Evolutionary conservation across 2,113 vertebrate species (phyloP).

Genomic region (Chlamydotis undulata): DNA sequence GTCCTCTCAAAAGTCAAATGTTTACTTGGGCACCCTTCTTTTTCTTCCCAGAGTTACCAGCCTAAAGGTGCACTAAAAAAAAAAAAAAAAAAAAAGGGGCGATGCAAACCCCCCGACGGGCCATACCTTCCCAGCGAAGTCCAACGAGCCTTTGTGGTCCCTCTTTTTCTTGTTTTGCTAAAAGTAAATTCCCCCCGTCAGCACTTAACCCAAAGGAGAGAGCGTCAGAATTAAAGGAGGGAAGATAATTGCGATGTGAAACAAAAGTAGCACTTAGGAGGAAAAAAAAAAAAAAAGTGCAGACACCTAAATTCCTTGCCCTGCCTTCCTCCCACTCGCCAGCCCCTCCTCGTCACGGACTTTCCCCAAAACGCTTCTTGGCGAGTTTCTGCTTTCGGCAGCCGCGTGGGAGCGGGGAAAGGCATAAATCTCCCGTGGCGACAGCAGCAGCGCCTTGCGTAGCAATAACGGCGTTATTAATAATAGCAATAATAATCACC

Average conservation of each 20-base stretch:
- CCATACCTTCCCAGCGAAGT: not conserved
- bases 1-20: not conserved
- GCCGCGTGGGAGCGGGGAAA: constrained; percentile 66
- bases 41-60: not conserved
- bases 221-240: not conserved
- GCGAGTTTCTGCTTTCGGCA: constrained; percentile 79
- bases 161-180: too few species aligned
- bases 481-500: constrained; percentile 36
- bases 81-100: too few species aligned
- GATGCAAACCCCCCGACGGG: not conserved
- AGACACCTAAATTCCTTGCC: constrained; percentile 86
- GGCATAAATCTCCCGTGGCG: constrained; percentile 84
- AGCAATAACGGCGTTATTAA: constrained; percentile 76
- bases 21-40: not conserved
- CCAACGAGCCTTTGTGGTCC: not conserved
- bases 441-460: constrained; percentile 78
- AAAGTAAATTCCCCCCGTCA: not conserved
- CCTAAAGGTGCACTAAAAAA: not conserved
- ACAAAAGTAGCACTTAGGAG: not conserved
- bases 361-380: constrained; percentile 73
- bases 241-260: not conserved
- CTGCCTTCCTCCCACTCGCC: constrained; percentile 83
- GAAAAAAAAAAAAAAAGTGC: constrained; percentile 61
- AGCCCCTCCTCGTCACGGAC: constrained; percentile 74
- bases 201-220: not conserved